Base-by-base conservation (phyloP, 37 sponge, comb jelly and placozoan genomes). In the Bolinopsis microptera region DNA sequence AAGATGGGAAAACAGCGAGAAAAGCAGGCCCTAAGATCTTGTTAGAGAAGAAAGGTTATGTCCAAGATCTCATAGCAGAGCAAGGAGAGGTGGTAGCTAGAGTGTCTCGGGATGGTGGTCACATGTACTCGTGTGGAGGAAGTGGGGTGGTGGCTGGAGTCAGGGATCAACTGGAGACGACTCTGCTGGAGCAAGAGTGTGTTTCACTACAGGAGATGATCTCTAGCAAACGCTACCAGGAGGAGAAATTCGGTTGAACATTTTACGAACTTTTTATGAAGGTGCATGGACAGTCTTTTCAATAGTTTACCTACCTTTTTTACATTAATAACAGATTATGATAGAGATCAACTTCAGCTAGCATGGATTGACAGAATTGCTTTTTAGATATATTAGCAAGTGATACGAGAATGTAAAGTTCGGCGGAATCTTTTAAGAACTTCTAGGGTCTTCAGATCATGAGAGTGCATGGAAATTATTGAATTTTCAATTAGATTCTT, bases 211-310 rank as follows among this genome's bases (percentile, higher is more conserved):
- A 70, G 74, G 26, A 70, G 25, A 2, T 70, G 25, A 26, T 70
- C 1, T 2, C 28, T 26, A 28, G 28, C 74, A 22, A 22, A 26
- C 74, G 74, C 26, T 70, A 70, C 26, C 74, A 70, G 26, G 74
- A 70, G 74, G 74, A 70, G 30, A 70, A 70, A 26, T 70, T 70
- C 74, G 74, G 74, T 26, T 70, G 26, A 70, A n/a, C n/a, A n/a
- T n/a, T n/a, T n/a, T n/a, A n/a, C n/a, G n/a, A n/a, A n/a, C n/a
- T n/a, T n/a, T n/a, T n/a, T n/a, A n/a, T n/a, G n/a, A n/a, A n/a
- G n/a, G n/a, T n/a, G n/a, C n/a, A n/a, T n/a, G n/a, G n/a, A n/a
- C n/a, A n/a, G n/a, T n/a, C n/a, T n/a, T n/a, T n/a, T n/a, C n/a
- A n/a, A n/a, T n/a, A n/a, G n/a, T n/a, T n/a, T n/a, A n/a, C n/a